Percentiles rank a stretch among this genome's conserved stretches.
These are phyloP conservation scores for Trichopria drosophilae DNA, from an alignment of 2,888 invertebrate species.

Conservation along the genomic window DNA sequence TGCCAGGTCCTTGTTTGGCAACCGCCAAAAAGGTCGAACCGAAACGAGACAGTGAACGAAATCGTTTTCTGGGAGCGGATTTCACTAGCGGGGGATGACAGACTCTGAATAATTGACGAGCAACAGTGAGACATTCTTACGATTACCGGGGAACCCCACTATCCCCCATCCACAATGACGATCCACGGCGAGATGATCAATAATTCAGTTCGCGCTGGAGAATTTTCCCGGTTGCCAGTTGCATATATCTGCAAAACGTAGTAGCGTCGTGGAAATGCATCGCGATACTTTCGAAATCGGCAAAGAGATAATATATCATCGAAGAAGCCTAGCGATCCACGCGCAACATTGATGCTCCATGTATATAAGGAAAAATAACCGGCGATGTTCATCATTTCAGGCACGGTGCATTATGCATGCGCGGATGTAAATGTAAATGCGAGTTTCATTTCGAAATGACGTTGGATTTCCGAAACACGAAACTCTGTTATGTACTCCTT, in stretches of 20 bases:
- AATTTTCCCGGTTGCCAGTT: slow-evolving; percentile 46
- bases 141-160: slow-evolving; percentile 46
- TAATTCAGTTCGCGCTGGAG: slow-evolving; percentile 44
- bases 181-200: slow-evolving; percentile 49
- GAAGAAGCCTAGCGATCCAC: too few relatives aligned
- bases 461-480: too few relatives aligned
- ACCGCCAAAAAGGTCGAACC: slow-evolving; percentile 14
- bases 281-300: not conserved
- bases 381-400: too few relatives aligned
- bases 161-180: slow-evolving; percentile 39
- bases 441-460: too few relatives aligned
- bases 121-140: slow-evolving; percentile 51
- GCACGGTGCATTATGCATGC: too few relatives aligned
- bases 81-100: slow-evolving; percentile 48
- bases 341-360: too few relatives aligned
- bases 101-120: slow-evolving; percentile 50
- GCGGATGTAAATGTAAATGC: too few relatives aligned
- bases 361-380: too few relatives aligned
- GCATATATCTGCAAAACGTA: slow-evolving; percentile 41
- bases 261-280: slow-evolving; percentile 7
- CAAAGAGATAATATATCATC: too few relatives aligned
- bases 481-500: too few relatives aligned
- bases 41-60: slow-evolving; percentile 1
- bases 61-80: slow-evolving; percentile 40
- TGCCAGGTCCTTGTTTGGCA: slow-evolving; percentile 20